Evolutionary conservation across 2,888 invertebrate genomes (phyloP), one percentile per base, ranked within the genome.

Genomic region (Eremobia ochroleuca): DNA sequence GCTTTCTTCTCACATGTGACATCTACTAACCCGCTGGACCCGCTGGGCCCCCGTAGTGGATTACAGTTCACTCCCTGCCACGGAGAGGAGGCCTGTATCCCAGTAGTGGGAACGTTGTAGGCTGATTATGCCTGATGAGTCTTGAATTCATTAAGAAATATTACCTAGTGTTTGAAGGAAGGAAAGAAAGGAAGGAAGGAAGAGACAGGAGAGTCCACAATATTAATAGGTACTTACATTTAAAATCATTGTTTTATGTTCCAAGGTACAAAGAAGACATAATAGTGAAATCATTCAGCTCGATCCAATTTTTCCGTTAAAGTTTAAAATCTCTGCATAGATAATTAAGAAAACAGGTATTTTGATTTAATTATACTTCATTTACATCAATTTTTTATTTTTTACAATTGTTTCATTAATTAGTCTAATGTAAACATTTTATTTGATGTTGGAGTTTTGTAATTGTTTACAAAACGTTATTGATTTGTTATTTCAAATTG

Each of bases 171-270:
- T 40, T 28, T 28, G 25, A 43, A 15, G 9, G 15, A 0, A 21
- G 4, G 0, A 21, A 21, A n/a, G n/a, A n/a, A n/a, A n/a, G n/a
- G n/a, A 28, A 15, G 9, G 15, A 0, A 21, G 4, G 0, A 21
- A 21, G 25, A 34, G 13, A 21, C 4, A 25, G 25, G 15, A 18
- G 31, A 25, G 15, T 4, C 18, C 13, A 18, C 3, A 31, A 18
- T 13, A 65, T 37, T 9, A 58, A 4, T 46, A 28, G 28, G 2
- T 28, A 84, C 84, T 82, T 71, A 83, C 82, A 55, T 62, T 74
- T 28, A 79, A 68, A 68, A 71, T 79, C 82, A 82, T 82, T 68
- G n/a, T 76, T 72, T 55, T 70, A 34, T 40, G 28, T 61, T 67
- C 52, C 52, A 43, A 52, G 55, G 31, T 34, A 40, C 11, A 61